Percentiles rank a stretch among this genome's conserved stretches.
Evolutionary conservation across 1,140 invertebrate species (phyloP).

Genomic region (Drosophila elegans): DNA sequence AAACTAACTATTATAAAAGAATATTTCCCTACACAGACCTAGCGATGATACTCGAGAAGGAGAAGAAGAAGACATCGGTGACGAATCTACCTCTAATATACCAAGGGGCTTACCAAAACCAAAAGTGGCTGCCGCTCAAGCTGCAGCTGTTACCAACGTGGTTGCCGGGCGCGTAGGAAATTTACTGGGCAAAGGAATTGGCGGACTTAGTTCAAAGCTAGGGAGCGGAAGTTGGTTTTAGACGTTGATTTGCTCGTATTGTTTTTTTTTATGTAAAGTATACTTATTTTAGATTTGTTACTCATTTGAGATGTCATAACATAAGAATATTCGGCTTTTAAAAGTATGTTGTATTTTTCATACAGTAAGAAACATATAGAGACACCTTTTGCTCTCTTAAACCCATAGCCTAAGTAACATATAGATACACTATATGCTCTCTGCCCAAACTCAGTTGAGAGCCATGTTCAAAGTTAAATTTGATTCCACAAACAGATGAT

Average conservation of each 20-base stretch:
- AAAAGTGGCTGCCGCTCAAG: conserved; percentile 75
- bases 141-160: conserved; percentile 88
- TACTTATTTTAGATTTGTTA: not conserved
- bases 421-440: too few species aligned
- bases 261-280: not conserved
- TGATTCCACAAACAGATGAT: too few species aligned
- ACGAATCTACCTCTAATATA: conserved; percentile 87
- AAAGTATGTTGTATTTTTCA: not conserved
- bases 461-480: too few species aligned
- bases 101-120: conserved; percentile 79
- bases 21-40: conserved; percentile 17
- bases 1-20: not conserved
- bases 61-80: conserved; percentile 86
- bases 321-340: not conserved
- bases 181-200: conserved; percentile 92
- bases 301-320: not conserved
- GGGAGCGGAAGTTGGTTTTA: conserved; percentile 90
- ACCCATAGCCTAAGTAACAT: too few species aligned
- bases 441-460: too few species aligned
- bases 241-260: conserved; percentile 9
- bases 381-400: too few species aligned
- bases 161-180: conserved; percentile 91
- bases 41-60: conserved; percentile 88
- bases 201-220: conserved; percentile 91
- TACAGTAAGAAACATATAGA: too few species aligned